These are phyloP conservation scores for Ptychochromis oligacanthus DNA, from an alignment of 2,113 vertebrate species.

Conservation along the genomic window DNA sequence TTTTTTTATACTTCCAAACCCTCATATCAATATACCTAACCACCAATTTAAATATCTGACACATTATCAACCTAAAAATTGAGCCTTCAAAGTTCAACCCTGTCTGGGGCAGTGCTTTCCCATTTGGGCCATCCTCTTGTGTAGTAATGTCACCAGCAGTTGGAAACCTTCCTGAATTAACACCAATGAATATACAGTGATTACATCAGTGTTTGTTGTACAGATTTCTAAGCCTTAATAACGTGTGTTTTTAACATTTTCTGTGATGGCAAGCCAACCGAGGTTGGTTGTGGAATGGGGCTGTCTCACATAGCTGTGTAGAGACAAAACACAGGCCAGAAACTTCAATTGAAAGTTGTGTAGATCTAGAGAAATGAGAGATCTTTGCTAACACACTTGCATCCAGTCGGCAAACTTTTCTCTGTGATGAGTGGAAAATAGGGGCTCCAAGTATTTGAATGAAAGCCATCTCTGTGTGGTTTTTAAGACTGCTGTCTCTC, in stretches of 20 bases:
- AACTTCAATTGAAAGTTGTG: slow-evolving; percentile 66
- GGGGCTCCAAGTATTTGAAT: slow-evolving; percentile 80
- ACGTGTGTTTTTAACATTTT: slow-evolving; percentile 86
- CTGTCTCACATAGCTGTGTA: slow-evolving; percentile 63
- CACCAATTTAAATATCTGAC: slow-evolving; percentile 17
- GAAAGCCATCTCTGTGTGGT: slow-evolving; percentile 82
- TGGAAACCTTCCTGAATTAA: slow-evolving; percentile 83
- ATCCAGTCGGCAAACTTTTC: slow-evolving; percentile 78
- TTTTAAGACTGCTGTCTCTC: slow-evolving; percentile 80
- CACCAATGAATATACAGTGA: slow-evolving; percentile 89
- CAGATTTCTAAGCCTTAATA: slow-evolving; percentile 85
- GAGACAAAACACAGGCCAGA: slow-evolving; percentile 67
- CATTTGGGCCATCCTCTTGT: slow-evolving; percentile 78
- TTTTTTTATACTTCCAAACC: not conserved
- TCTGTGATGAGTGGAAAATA: slow-evolving; percentile 82
- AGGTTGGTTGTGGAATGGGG: slow-evolving; percentile 58
- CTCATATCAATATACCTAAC: not conserved
- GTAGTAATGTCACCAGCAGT: slow-evolving; percentile 84
- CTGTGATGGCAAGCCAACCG: slow-evolving; percentile 62
- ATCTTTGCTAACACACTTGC: slow-evolving; percentile 74
- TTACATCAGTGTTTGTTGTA: slow-evolving; percentile 88
- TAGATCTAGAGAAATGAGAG: slow-evolving; percentile 71
- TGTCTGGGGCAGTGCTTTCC: slow-evolving; percentile 39
- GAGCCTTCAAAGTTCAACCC: slow-evolving; percentile 45
- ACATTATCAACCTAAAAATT: slow-evolving; percentile 54